phyloP scores from a whole-genome alignment of 2,797 vertebrate genomes.

The Micromesistius poutassou region DNA sequence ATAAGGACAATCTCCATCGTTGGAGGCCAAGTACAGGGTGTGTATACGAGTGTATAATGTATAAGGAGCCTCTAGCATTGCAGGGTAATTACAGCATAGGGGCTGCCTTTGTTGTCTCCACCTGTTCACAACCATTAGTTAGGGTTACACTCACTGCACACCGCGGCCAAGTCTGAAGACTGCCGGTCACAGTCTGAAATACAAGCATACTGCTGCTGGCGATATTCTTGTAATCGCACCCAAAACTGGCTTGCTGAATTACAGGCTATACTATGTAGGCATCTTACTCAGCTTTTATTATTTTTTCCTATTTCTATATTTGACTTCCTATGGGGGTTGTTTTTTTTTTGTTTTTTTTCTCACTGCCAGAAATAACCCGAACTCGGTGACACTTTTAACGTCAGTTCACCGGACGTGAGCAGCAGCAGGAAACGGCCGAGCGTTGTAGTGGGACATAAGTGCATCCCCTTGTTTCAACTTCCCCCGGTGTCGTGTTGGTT shows the following conservation, averaged over 20 bases:
- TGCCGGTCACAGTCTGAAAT: constrained; percentile 50
- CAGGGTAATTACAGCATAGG: constrained; percentile 61
- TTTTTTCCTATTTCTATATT: background rate
- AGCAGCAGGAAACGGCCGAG: background rate
- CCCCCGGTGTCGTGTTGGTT: background rate
- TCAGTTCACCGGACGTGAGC: background rate
- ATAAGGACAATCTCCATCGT: background rate
- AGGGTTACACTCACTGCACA: constrained; percentile 33
- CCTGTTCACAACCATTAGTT: constrained; percentile 64
- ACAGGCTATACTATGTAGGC: no score
- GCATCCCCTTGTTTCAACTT: background rate
- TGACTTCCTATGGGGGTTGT: background rate
- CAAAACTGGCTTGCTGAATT: no score
- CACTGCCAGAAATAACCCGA: constrained; percentile 6
- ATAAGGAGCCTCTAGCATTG: constrained; percentile 51
- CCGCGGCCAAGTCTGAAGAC: constrained; percentile 35
- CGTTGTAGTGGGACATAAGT: background rate
- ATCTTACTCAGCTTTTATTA: no score
- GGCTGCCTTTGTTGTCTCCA: constrained; percentile 70
- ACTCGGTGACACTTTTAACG: constrained; percentile 15
- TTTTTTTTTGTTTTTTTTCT: background rate
- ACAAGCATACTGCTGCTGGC: background rate
- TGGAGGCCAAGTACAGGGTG: constrained; percentile 16
- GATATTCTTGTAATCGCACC: no score
- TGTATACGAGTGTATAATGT: constrained; percentile 7